phyloP scores from a whole-genome alignment of 2,113 vertebrate species.

The Mormoops blainvillei region DNA sequence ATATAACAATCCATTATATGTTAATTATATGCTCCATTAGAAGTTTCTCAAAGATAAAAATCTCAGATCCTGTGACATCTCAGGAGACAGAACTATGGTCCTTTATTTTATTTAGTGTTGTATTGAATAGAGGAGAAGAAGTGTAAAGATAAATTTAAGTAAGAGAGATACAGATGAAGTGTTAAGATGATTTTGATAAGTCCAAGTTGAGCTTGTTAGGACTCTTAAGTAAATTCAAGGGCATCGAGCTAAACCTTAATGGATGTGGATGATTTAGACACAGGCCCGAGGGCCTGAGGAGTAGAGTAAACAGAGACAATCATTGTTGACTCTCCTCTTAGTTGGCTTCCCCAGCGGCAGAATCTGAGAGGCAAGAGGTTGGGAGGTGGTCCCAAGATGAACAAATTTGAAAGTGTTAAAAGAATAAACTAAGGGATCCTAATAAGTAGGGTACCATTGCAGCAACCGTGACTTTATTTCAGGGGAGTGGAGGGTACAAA shows the following conservation, averaged over 20 bases:
- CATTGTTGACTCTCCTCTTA: rapidly evolving
- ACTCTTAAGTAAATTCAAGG: rapidly evolving
- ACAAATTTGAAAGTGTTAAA: too few relatives aligned
- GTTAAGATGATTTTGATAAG: neutral
- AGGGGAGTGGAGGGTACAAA: neutral
- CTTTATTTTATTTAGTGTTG: neutral
- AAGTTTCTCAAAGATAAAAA: neutral
- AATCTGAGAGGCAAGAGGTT: neutral
- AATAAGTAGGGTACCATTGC: neutral
- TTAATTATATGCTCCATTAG: neutral
- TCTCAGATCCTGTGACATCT: neutral
- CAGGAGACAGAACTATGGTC: neutral
- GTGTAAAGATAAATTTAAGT: neutral
- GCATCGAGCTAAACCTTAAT: too few relatives aligned
- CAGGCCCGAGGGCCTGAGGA: rapidly evolving
- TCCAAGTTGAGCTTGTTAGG: neutral
- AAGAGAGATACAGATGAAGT: neutral
- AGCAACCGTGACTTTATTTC: too few relatives aligned
- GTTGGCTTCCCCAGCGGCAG: neutral
- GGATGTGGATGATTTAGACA: neutral
- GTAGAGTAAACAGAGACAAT: too few relatives aligned
- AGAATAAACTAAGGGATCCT: neutral
- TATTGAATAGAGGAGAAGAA: neutral
- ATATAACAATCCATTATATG: neutral
- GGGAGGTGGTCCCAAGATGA: too few relatives aligned